phyloP scores from a whole-genome alignment of 2,888 invertebrate species.

The Epinotia ramella region DNA sequence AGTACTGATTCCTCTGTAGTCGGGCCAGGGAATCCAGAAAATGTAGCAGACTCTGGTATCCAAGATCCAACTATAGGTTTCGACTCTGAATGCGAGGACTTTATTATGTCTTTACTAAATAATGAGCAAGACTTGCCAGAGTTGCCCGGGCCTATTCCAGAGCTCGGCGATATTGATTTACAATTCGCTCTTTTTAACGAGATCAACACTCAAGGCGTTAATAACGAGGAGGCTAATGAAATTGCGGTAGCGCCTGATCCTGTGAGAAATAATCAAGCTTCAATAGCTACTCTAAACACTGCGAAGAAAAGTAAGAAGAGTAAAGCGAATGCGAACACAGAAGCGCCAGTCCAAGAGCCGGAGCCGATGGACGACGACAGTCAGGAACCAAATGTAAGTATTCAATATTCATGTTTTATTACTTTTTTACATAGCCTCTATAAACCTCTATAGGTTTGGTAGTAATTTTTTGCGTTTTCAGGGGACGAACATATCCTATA shows the following conservation, averaged over 20 bases:
- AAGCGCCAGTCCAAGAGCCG: slow-evolving; percentile 37
- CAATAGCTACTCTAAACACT: slow-evolving; percentile 10
- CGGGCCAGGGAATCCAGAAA: not conserved
- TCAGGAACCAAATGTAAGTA: slow-evolving; percentile 53
- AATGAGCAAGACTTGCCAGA: slow-evolving; percentile 19
- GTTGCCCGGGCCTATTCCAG: slow-evolving; percentile 30
- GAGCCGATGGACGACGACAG: slow-evolving; percentile 60
- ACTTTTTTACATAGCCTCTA: not conserved
- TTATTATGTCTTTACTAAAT: slow-evolving; percentile 33
- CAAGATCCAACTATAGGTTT: slow-evolving; percentile 33
- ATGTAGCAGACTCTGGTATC: slow-evolving; percentile 31
- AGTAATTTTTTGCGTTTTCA: not conserved
- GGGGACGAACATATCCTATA: no score
- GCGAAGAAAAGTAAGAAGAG: slow-evolving; percentile 29
- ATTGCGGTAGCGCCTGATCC: not conserved
- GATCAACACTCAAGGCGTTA: not conserved
- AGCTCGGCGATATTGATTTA: slow-evolving; percentile 34
- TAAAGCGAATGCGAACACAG: not conserved
- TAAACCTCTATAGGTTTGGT: no score
- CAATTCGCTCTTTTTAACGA: slow-evolving; percentile 25
- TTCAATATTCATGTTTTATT: not conserved
- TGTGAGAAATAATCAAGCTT: slow-evolving; percentile 25
- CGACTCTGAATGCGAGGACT: slow-evolving; percentile 38
- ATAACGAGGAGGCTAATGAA: slow-evolving; percentile 7
- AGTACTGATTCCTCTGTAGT: not conserved